phyloP scores from a whole-genome alignment of 1,140 invertebrate species.

The Thaumatotibia leucotreta region DNA sequence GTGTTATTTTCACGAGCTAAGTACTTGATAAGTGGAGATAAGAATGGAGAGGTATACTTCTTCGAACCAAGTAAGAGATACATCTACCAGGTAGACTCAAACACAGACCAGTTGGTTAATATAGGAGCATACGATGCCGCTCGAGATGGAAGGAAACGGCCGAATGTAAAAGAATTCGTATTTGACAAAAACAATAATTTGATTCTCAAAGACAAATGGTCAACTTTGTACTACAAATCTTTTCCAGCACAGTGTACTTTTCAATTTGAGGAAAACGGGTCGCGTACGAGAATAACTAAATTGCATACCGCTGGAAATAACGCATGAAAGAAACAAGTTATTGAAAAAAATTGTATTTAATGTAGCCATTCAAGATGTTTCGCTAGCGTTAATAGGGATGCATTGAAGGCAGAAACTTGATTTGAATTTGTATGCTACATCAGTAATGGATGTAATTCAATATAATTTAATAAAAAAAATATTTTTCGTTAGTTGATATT shows the following conservation, averaged over 20 bases:
- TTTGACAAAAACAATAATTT: neutral
- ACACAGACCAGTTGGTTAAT: neutral
- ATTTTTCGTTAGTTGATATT: too few relatives aligned
- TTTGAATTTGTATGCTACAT: too few relatives aligned
- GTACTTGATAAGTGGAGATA: neutral
- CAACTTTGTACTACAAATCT: neutral
- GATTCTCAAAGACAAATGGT: neutral
- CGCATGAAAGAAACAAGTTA: neutral
- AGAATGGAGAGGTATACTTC: neutral
- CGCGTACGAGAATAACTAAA: neutral
- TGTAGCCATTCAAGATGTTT: too few relatives aligned
- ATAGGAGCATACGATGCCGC: neutral
- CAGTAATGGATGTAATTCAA: too few relatives aligned
- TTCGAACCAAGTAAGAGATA: neutral
- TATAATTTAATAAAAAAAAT: too few relatives aligned
- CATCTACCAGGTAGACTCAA: neutral
- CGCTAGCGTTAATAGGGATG: too few relatives aligned
- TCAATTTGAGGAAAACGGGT: neutral
- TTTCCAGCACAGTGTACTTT: neutral
- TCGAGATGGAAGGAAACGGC: neutral
- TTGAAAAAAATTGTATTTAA: too few relatives aligned
- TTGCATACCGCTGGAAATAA: neutral
- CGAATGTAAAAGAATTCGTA: neutral
- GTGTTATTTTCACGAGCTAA: neutral
- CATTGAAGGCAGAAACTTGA: too few relatives aligned